Percentiles rank a stretch among this genome's conserved stretches.
Evolutionary conservation across 2,888 invertebrate genomes (phyloP).

Genomic region (Athalia cordata): DNA sequence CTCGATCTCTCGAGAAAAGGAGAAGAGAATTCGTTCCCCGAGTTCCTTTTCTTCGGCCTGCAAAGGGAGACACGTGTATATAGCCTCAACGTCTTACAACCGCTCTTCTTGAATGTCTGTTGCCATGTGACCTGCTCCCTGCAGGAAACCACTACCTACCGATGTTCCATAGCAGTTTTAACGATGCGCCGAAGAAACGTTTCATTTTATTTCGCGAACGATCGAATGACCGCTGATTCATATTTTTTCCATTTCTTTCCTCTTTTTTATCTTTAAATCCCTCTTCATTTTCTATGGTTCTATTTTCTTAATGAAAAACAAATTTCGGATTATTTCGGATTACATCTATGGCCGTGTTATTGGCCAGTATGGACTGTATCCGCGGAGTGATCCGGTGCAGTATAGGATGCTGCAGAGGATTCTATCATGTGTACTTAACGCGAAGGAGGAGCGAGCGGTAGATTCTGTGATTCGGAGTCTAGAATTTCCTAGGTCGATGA

Average conservation of each 20-base stretch:
- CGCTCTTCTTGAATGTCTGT: slow-evolving; percentile 19
- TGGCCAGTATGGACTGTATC: too few species aligned
- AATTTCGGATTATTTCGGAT: too few species aligned
- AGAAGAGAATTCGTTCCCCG: background rate
- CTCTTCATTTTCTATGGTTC: background rate
- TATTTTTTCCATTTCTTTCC: background rate
- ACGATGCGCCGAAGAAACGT: slow-evolving; percentile 19
- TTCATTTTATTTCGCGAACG: background rate
- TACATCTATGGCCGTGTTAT: too few species aligned
- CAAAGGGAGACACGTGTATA: too few species aligned
- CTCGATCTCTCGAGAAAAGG: slow-evolving; percentile 3
- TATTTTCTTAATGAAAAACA: too few species aligned
- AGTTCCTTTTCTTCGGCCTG: too few species aligned
- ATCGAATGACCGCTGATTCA: background rate
- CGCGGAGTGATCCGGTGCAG: background rate
- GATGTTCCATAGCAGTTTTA: background rate
- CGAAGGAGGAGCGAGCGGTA: background rate
- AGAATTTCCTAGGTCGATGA: slow-evolving; percentile 38
- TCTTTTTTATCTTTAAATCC: too few species aligned
- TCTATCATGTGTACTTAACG: slow-evolving; percentile 2
- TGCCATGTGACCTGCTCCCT: slow-evolving; percentile 35
- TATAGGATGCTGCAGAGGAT: background rate
- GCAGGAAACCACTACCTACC: background rate
- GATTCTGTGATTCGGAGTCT: slow-evolving; percentile 13
- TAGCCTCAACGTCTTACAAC: too few species aligned